phyloP scores from a whole-genome alignment of 2,113 vertebrate genomes.

The Microcebus tavaratra region DNA sequence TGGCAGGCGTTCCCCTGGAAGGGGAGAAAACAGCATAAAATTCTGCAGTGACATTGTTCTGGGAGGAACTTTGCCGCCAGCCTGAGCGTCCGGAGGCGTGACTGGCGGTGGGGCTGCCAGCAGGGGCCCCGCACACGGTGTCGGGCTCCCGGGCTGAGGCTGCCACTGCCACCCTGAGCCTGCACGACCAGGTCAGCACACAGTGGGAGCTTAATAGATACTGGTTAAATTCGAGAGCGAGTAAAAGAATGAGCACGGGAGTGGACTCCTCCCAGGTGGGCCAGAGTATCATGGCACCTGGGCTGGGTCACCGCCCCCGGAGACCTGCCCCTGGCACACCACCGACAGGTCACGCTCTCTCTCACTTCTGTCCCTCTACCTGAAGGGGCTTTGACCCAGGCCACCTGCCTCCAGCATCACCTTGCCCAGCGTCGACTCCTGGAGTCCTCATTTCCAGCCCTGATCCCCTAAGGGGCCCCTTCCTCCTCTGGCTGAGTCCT shows the following conservation, averaged over 20 bases:
- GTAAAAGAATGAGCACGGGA: not conserved
- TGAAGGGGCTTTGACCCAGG: not conserved
- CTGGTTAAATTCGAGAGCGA: not conserved
- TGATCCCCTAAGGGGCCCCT: not conserved
- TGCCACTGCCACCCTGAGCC: not conserved
- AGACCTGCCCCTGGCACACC: too few relatives aligned
- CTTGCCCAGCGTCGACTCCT: not conserved
- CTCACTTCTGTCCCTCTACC: not conserved
- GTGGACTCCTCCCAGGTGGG: not conserved
- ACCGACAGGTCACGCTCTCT: not conserved
- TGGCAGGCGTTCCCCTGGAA: conserved; percentile 64
- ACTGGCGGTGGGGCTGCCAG: too few relatives aligned
- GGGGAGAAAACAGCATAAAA: conserved; percentile 46
- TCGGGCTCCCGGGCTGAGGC: fast-evolving
- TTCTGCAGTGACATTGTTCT: conserved; percentile 44
- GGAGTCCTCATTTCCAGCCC: too few relatives aligned
- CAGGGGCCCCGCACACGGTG: fast-evolving
- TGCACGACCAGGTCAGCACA: not conserved
- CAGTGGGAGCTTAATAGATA: not conserved
- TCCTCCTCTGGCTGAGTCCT: not conserved
- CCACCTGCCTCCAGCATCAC: not conserved
- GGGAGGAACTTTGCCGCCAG: not conserved
- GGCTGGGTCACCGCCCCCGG: not conserved
- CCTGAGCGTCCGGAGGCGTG: not conserved
- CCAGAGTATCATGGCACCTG: fast-evolving